Evolutionary conservation across 2,888 invertebrate species (phyloP).

Genomic region (Acleris emargana): DNA sequence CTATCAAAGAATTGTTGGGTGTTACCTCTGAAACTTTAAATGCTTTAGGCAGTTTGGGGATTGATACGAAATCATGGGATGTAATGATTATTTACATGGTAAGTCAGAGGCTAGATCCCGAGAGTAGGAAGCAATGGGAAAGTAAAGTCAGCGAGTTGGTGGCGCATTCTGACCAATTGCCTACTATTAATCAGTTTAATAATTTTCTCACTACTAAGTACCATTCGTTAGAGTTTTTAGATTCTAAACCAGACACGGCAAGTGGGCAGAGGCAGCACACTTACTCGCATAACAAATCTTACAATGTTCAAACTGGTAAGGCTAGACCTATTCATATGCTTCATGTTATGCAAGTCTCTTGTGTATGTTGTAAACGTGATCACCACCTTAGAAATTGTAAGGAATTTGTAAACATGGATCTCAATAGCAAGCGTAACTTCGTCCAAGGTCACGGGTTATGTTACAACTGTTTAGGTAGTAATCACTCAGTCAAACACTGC

Average conservation of each 20-base stretch:
- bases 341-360: neutral
- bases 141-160: slow-evolving; percentile 9
- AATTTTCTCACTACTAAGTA: slow-evolving; percentile 31
- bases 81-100: slow-evolving; percentile 16
- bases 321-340: neutral
- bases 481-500: slow-evolving; percentile 16
- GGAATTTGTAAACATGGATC: slow-evolving; percentile 9
- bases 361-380: slow-evolving; percentile 2
- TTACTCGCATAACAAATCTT: neutral
- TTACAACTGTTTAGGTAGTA: slow-evolving; percentile 14
- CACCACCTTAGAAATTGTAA: slow-evolving; percentile 11
- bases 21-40: neutral
- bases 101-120: slow-evolving; percentile 12
- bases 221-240: slow-evolving; percentile 25
- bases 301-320: neutral
- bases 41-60: slow-evolving; percentile 9
- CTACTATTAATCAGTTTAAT: slow-evolving; percentile 4
- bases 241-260: slow-evolving; percentile 6
- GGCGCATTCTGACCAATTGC: slow-evolving; percentile 2
- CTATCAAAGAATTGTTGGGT: slow-evolving; percentile 4
- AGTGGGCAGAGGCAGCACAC: neutral
- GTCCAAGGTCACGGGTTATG: slow-evolving; percentile 11
- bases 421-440: slow-evolving; percentile 6
- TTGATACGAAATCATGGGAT: slow-evolving; percentile 15
- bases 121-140: slow-evolving; percentile 15